Conservation (phyloP, 2,113 vertebrate species). For the Gorilla gorilla region DNA sequence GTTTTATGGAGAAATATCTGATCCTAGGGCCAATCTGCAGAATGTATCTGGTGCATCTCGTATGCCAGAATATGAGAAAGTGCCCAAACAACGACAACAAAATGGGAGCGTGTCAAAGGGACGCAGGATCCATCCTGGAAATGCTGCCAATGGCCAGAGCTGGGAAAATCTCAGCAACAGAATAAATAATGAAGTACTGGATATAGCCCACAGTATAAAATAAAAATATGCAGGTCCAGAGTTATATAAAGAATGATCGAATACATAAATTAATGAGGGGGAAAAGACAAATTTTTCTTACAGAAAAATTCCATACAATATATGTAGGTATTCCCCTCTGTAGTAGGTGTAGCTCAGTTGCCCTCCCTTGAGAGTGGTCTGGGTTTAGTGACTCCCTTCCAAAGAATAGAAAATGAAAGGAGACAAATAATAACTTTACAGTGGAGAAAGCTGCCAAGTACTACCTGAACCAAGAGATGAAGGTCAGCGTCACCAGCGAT, state of each 20-base stretch:
- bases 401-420: not conserved
- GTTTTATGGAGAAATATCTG: not conserved
- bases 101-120: not conserved
- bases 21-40: not conserved
- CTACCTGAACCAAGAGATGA: not conserved
- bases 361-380: not conserved
- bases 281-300: not conserved
- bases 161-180: not conserved
- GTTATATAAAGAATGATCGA: not conserved
- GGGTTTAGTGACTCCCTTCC: not conserved
- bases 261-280: not conserved
- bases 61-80: not conserved
- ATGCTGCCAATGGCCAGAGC: not conserved
- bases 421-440: not conserved
- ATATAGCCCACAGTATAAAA: not conserved
- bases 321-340: not conserved
- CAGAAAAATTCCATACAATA: not conserved
- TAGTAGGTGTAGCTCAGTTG: not conserved
- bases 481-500: rapidly evolving
- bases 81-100: not conserved
- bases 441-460: not conserved
- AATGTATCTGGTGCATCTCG: not conserved
- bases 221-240: not conserved
- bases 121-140: not conserved
- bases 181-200: not conserved